These are phyloP conservation scores for Hypomecis punctinalis DNA, from an alignment of 2,888 invertebrate genomes.

Conservation along the genomic window DNA sequence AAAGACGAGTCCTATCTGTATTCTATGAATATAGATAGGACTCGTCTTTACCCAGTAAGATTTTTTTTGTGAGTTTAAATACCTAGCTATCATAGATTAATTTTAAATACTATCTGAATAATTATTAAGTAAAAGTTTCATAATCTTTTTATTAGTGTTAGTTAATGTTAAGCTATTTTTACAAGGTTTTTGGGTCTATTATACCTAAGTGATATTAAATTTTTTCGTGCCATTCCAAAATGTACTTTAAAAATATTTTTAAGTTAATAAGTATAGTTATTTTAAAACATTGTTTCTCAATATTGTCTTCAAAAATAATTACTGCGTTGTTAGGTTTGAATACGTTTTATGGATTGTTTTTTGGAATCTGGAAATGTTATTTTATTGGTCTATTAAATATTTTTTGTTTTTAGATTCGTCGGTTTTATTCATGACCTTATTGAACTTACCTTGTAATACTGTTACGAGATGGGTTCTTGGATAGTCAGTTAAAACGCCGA, in stretches of 20 bases:
- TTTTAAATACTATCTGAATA: background rate
- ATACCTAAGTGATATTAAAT: slow-evolving; percentile 28
- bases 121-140: background rate
- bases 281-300: background rate
- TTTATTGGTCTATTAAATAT: slow-evolving; percentile 30
- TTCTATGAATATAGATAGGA: no score
- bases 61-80: background rate
- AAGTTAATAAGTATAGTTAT: background rate
- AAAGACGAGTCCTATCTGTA: no score
- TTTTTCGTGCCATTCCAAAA: slow-evolving; percentile 38
- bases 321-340: background rate
- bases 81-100: background rate
- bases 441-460: no score
- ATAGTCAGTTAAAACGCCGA: no score
- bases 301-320: background rate
- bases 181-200: slow-evolving; percentile 54
- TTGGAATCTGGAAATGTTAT: slow-evolving; percentile 16
- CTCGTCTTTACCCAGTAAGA: no score
- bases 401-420: slow-evolving; percentile 16
- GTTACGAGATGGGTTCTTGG: no score
- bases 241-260: background rate
- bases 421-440: background rate
- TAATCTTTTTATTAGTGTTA: slow-evolving; percentile 21
- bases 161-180: slow-evolving; percentile 44
- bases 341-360: background rate